Percentiles rank a stretch among this genome's conserved stretches.
These are phyloP conservation scores for Poicephalus gulielmi DNA, from an alignment of 2,113 vertebrate species.

Conservation along the genomic window DNA sequence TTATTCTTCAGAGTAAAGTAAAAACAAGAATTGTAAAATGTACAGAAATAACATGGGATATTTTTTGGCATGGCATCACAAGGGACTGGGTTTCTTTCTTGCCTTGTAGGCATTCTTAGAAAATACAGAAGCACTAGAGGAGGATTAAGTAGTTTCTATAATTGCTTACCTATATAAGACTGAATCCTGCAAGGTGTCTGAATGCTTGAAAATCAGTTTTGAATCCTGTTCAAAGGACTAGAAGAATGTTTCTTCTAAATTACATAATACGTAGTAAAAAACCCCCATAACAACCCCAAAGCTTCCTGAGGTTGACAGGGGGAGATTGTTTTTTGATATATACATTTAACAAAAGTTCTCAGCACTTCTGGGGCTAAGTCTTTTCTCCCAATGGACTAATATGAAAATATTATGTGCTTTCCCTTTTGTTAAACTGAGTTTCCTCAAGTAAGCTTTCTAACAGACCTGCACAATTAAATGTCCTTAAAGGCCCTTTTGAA, in stretches of 20 bases:
- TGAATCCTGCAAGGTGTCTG: neutral
- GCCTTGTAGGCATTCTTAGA: neutral
- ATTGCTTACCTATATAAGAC: neutral
- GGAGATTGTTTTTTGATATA: neutral
- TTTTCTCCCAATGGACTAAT: neutral
- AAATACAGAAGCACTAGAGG: neutral
- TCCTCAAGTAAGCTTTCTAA: neutral
- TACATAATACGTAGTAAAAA: neutral
- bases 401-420: neutral
- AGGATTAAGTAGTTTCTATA: neutral
- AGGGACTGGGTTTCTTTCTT: neutral
- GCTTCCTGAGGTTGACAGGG: neutral
- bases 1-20: neutral
- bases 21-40: neutral
- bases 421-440: neutral
- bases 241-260: neutral
- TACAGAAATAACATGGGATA: neutral
- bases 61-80: neutral
- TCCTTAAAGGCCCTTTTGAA: neutral
- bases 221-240: neutral
- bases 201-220: neutral
- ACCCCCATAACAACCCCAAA: neutral
- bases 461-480: neutral
- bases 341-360: neutral
- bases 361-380: neutral